Percentiles rank a stretch among this genome's conserved stretches.
phyloP scores from a whole-genome alignment of 1,140 invertebrate species.

The Apis dorsata region DNA sequence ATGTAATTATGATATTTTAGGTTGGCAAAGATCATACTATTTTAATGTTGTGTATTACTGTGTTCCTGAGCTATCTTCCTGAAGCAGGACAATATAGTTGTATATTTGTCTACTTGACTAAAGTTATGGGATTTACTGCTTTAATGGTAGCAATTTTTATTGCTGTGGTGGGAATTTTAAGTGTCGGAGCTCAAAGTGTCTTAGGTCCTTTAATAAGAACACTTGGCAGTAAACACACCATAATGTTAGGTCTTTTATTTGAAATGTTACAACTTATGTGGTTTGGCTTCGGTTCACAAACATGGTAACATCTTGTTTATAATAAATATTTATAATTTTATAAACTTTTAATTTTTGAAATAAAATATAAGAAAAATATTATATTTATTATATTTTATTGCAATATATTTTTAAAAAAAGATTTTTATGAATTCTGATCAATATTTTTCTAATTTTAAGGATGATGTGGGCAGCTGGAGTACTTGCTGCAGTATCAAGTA shows the following conservation, averaged over 20 bases:
- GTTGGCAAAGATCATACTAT: slow-evolving; percentile 98
- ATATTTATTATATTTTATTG: background rate
- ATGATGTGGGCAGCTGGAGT: slow-evolving; percentile 99
- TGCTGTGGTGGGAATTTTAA: slow-evolving; percentile 97
- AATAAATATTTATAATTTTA: background rate
- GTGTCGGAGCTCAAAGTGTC: slow-evolving; percentile 96
- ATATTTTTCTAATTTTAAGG: slow-evolving; percentile 80
- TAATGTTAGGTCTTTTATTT: slow-evolving; percentile 97
- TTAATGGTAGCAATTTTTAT: slow-evolving; percentile 98
- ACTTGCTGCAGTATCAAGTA: slow-evolving; percentile 95
- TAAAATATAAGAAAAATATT: background rate
- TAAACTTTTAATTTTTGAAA: background rate
- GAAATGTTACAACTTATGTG: slow-evolving; percentile 98
- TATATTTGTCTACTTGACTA: slow-evolving; percentile 99
- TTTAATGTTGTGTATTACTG: slow-evolving; percentile 97
- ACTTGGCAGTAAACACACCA: slow-evolving; percentile 97
- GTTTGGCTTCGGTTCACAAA: slow-evolving; percentile 95
- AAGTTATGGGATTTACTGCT: slow-evolving; percentile 98
- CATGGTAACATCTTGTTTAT: slow-evolving; percentile 82
- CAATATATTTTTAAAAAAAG: background rate
- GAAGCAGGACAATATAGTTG: slow-evolving; percentile 99
- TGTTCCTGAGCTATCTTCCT: slow-evolving; percentile 98
- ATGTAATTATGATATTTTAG: slow-evolving; percentile 74
- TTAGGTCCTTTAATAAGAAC: slow-evolving; percentile 94
- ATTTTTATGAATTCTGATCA: slow-evolving; percentile 9